Base-by-base conservation (phyloP, 2,888 invertebrate genomes). In the Lysandra coridon region DNA sequence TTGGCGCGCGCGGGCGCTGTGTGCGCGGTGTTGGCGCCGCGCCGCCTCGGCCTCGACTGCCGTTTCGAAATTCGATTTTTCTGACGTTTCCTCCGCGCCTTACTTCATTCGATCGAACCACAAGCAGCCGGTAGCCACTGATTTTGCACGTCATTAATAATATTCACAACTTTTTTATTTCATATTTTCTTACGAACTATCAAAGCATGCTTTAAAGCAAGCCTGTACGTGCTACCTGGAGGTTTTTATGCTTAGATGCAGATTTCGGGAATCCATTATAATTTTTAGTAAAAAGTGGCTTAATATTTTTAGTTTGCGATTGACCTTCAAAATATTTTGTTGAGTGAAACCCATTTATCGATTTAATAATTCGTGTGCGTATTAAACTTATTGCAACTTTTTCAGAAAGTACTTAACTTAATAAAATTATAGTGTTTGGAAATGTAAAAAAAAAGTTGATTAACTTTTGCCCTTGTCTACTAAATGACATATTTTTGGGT, bases 11-110 rank as follows among this genome's bases (percentile, higher is more conserved):
- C 92, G 91, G 88, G 92, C 90, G 91, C 90, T 90, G 84, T 85
- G 85, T 87, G 90, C 91, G 90, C 92, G 89, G 83, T 92, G 90
- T 87, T 88, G 84, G 91, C 94, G 92, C 91, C 92, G 88, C 94
- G 94, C 93, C 94, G 92, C 92, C 93, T 91, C 87, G 88, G 86
- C 89, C 89, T 88, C 93, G 92, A 94, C 94, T 94, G 94, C 90
- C 93, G 92, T 88, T 92, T 92, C 92, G 91, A 92, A 93, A 93
- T 94, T 94, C 94, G 94, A 94, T 94, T 94, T 94, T 93, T 92
- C 92, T 93, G 93, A 93, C 93, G 91, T 93, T 93, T 94, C 92
- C 93, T 93, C 94, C 94, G 92, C 94, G 92, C 94, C 94, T 94
- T 90, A 89, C 90, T 83, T 80, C 74, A 60, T 62, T 88, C 94